Conservation (phyloP, 2,797 vertebrate genomes). For the Luscinia megarhynchos region DNA sequence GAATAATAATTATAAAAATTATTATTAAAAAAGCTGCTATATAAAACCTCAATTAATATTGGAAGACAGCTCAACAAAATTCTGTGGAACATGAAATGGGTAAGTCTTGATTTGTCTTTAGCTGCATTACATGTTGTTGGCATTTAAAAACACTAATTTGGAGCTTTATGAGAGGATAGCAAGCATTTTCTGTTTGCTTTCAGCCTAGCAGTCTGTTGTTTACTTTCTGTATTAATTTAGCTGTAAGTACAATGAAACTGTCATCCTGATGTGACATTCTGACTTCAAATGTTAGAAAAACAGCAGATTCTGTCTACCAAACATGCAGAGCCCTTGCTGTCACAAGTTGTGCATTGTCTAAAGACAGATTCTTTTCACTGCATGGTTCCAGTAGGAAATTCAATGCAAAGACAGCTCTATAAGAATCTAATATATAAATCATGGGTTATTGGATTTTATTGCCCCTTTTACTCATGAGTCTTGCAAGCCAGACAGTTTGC, state of each 20-base stretch:
- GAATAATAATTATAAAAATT: background rate
- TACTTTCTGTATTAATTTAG: constrained; percentile 31
- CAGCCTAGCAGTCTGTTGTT: background rate
- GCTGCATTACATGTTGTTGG: background rate
- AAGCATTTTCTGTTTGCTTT: constrained; percentile 23
- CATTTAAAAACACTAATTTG: constrained; percentile 11
- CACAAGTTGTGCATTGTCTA: background rate
- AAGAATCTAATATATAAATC: background rate
- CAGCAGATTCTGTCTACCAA: constrained; percentile 14
- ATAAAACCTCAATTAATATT: background rate
- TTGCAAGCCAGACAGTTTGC: background rate
- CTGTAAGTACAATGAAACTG: constrained; percentile 17
- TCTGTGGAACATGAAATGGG: background rate
- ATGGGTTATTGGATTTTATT: background rate
- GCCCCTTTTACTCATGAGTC: background rate
- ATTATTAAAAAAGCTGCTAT: background rate
- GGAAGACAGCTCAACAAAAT: background rate
- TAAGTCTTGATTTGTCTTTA: background rate
- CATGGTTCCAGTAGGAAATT: background rate
- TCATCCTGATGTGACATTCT: constrained; percentile 40
- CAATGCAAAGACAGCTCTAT: background rate
- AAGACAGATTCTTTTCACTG: background rate
- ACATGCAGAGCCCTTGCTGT: background rate
- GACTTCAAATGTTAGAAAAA: constrained; percentile 38
- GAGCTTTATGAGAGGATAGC: background rate